Evolutionary conservation across 2,888 invertebrate species (phyloP).

Genomic region (Rhodophaea formosa): DNA sequence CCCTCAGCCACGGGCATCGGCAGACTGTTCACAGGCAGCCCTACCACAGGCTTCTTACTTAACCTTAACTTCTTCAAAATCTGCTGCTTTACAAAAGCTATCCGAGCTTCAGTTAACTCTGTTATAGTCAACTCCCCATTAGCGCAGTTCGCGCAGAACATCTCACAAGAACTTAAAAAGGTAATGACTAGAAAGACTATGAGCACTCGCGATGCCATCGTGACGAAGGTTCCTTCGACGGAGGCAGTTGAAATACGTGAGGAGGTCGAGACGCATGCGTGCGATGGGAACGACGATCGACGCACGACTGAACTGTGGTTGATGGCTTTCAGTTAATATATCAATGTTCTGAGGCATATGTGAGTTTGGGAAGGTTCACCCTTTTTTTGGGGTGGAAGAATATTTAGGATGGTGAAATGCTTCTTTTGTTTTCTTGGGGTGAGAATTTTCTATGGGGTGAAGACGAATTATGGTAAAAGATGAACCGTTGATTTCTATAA

Average conservation of each 20-base stretch:
- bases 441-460: no score
- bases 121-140: conserved; percentile 70
- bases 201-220: conserved; percentile 53
- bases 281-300: conserved; percentile 38
- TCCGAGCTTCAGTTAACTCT: conserved; percentile 85
- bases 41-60: conserved; percentile 86
- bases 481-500: no score
- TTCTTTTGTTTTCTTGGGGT: no score
- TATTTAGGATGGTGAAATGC: no score
- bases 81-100: conserved; percentile 92
- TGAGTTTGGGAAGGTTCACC: background rate
- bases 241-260: conserved; percentile 61
- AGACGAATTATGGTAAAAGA: no score
- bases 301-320: conserved; percentile 46
- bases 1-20: conserved; percentile 90
- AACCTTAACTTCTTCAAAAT: conserved; percentile 90
- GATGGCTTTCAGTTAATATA: background rate
- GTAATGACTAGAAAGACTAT: conserved; percentile 57
- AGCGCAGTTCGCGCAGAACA: conserved; percentile 65
- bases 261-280: conserved; percentile 66
- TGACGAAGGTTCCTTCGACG: conserved; percentile 53
- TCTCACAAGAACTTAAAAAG: conserved; percentile 51
- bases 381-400: background rate
- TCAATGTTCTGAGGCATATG: background rate
- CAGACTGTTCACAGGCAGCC: conserved; percentile 82